phyloP scores from a whole-genome alignment of 2,888 invertebrate species.

The Conchocele bisecta region DNA sequence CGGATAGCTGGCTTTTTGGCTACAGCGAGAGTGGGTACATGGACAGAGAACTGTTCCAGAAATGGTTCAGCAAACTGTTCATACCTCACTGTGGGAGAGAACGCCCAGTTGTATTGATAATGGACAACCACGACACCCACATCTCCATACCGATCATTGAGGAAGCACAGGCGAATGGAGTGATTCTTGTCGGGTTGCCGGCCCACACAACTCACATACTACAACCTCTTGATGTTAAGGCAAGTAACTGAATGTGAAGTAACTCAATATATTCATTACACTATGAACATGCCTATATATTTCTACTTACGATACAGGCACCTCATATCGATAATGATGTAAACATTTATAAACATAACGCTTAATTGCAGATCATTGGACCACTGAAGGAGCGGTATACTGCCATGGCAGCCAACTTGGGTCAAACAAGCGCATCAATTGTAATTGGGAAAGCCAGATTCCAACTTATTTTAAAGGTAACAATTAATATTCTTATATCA shows the following conservation, averaged over 20 bases:
- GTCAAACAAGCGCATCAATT: neutral
- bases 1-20: slow-evolving; percentile 15
- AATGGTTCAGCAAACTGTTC: slow-evolving; percentile 19
- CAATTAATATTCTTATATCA: no score
- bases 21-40: slow-evolving; percentile 16
- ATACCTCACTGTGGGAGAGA: slow-evolving; percentile 27
- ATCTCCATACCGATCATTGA: slow-evolving; percentile 8
- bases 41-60: slow-evolving; percentile 16
- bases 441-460: slow-evolving; percentile 11
- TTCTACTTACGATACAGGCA: no score
- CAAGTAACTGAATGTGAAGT: no score
- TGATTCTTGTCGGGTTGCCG: slow-evolving; percentile 15
- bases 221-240: slow-evolving; percentile 22
- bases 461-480: no score
- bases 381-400: slow-evolving; percentile 9
- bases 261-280: no score
- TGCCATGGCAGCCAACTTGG: slow-evolving; percentile 8
- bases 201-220: slow-evolving; percentile 24
- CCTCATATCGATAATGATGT: no score
- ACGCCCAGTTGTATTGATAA: slow-evolving; percentile 21
- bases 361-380: no score
- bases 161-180: slow-evolving; percentile 1
- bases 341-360: no score
- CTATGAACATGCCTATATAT: no score
- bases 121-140: slow-evolving; percentile 26